Evolutionary conservation across 2,888 invertebrate species (phyloP).

Genomic region (Eutolmus rufibarbis): DNA sequence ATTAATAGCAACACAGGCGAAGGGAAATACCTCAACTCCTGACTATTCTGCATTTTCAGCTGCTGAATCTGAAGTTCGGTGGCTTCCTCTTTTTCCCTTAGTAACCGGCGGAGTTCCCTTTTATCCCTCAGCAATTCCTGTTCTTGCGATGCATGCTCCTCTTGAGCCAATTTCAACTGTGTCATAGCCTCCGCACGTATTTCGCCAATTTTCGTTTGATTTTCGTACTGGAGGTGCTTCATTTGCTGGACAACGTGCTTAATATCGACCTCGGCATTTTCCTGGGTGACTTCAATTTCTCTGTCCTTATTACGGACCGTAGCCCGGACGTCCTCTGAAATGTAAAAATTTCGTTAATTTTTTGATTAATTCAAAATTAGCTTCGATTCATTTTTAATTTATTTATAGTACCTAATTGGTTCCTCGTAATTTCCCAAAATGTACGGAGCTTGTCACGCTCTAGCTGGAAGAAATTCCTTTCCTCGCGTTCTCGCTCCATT

Average conservation of each 20-base stretch:
- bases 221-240: conserved; percentile 91
- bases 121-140: conserved; percentile 72
- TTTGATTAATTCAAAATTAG: not conserved
- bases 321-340: conserved; percentile 62
- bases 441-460: conserved; percentile 93
- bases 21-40: conserved; percentile 54
- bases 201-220: conserved; percentile 84
- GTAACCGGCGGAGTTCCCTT: conserved; percentile 64
- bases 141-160: conserved; percentile 81
- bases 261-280: conserved; percentile 85
- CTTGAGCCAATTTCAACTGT: conserved; percentile 82
- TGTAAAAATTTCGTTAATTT: not conserved
- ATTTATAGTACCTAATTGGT: conserved; percentile 76
- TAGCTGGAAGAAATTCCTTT: conserved; percentile 92
- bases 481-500: conserved; percentile 92
- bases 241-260: conserved; percentile 92
- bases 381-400: not conserved
- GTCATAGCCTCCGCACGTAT: conserved; percentile 84
- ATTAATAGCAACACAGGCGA: not conserved
- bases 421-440: conserved; percentile 94
- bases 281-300: conserved; percentile 86
- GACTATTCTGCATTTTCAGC: conserved; percentile 57
- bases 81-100: conserved; percentile 65
- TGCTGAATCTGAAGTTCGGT: conserved; percentile 60
- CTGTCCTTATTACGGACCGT: conserved; percentile 75